Base-by-base conservation (phyloP, 2,797 vertebrate genomes). In the Yasuhikotakia modesta region DNA sequence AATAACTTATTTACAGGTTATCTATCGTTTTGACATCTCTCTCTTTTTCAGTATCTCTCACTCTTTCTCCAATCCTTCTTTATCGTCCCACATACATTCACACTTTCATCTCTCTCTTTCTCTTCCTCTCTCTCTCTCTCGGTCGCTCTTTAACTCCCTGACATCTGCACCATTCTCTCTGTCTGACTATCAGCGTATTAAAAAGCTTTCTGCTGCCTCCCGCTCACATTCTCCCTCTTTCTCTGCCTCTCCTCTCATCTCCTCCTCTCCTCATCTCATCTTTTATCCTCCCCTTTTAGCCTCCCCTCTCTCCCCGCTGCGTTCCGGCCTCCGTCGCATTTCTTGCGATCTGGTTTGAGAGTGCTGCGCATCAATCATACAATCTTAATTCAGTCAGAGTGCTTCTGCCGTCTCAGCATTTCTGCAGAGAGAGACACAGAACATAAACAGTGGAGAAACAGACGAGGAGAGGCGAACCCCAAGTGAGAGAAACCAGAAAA, bases 381-480 rank as follows among this genome's bases (percentile, higher is more conserved):
- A 65, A 65, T 60, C 77, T 67, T 81, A 77, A 79, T 79, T 82
- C 79, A 81, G 67, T 72, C 57, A 78, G 70, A 78, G 78, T 14
- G n/a, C 55, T 63, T 68, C 53, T 81, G 82, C 82, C 60, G 48
- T 73, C 80, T 84, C 82, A 81, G 79, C 82, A 84, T 52, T 73
- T 81, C 58, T 76, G 52, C 64, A 74, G 65, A 63, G 53, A 68
- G 64, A 71, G 57, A 12, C 17, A 61, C 21, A n/a, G 32, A 69
- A 58, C 32, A 0, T 50, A 53, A 70, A 60, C 70, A 52, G 66
- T 19, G 57, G 17, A 7, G 24, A 58, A 79, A 66, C 61, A 65
- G 69, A 76, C 3, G 39, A 67, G 72, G n/a, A n/a, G n/a, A n/a
- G n/a, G n/a, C n/a, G n/a, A n/a, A n/a, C 12, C 22, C 27, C 43